phyloP scores from a whole-genome alignment of 1,140 invertebrate genomes.

The Lerema accius region DNA sequence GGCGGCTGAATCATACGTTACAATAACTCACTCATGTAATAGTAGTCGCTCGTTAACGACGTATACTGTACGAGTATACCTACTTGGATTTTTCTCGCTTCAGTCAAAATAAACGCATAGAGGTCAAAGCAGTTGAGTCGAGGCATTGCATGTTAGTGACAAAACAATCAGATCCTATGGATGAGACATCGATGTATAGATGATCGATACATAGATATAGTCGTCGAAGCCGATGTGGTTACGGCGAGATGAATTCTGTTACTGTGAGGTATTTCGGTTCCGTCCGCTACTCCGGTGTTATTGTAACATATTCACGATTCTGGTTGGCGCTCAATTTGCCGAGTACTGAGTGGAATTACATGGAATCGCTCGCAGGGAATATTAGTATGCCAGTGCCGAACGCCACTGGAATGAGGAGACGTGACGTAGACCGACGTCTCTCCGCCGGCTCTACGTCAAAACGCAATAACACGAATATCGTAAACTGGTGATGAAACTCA shows the following conservation, averaged over 20 bases:
- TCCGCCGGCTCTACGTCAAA: slow-evolving; percentile 61
- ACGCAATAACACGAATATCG: slow-evolving; percentile 64
- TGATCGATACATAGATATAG: slow-evolving; percentile 1
- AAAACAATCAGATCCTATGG: too few species aligned
- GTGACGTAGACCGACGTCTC: slow-evolving; percentile 60
- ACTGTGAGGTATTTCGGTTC: slow-evolving; percentile 50
- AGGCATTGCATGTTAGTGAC: too few species aligned
- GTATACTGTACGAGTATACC: too few species aligned
- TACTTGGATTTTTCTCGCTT: too few species aligned
- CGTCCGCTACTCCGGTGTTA: slow-evolving; percentile 42
- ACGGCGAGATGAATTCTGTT: slow-evolving; percentile 45
- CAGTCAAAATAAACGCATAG: too few species aligned
- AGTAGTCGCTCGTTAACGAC: too few species aligned
- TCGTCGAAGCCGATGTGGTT: slow-evolving; percentile 30
- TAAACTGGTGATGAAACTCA: slow-evolving; percentile 44
- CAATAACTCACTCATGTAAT: slow-evolving; percentile 40
- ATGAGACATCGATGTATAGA: not conserved
- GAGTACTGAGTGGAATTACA: slow-evolving; percentile 72
- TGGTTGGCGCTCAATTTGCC: slow-evolving; percentile 65
- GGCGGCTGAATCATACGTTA: slow-evolving; percentile 54
- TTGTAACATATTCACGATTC: slow-evolving; percentile 77
- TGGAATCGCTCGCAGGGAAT: slow-evolving; percentile 67
- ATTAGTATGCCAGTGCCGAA: slow-evolving; percentile 75
- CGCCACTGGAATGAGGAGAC: slow-evolving; percentile 75
- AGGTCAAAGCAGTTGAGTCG: too few species aligned